Evolutionary conservation across 2,797 vertebrate genomes (phyloP).

Genomic region (Pangasius mekongensis): DNA sequence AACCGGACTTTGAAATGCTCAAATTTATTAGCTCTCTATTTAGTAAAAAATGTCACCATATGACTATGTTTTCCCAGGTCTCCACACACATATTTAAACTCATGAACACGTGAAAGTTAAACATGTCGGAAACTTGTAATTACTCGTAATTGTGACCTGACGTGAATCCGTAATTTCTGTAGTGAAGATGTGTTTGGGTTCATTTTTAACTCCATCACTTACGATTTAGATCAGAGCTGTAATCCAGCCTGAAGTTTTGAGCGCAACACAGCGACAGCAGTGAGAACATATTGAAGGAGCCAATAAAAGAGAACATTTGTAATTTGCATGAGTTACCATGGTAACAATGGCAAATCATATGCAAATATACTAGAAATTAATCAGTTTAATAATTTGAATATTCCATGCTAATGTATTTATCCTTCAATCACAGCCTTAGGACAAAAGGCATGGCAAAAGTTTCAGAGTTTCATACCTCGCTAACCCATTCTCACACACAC

Average conservation of each 20-base stretch:
- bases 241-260: neutral
- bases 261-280: neutral
- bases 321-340: neutral
- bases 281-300: neutral
- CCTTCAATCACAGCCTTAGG: neutral
- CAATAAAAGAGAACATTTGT: neutral
- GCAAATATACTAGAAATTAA: constrained; percentile 7
- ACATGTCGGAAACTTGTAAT: neutral
- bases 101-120: neutral
- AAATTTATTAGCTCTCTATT: too few species aligned
- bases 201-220: neutral
- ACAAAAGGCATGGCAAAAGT: neutral
- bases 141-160: neutral
- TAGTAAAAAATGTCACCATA: neutral
- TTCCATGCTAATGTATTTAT: neutral
- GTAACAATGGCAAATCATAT: neutral
- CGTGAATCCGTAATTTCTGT: neutral
- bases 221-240: neutral
- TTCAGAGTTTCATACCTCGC: neutral
- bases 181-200: neutral
- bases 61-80: neutral
- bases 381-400: neutral
- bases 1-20: neutral
- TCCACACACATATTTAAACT: neutral
- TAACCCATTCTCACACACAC: neutral